Evolutionary conservation across 2,888 invertebrate genomes (phyloP), one percentile per base, ranked within the genome.

Genomic region (Agriopis leucophaearia): DNA sequence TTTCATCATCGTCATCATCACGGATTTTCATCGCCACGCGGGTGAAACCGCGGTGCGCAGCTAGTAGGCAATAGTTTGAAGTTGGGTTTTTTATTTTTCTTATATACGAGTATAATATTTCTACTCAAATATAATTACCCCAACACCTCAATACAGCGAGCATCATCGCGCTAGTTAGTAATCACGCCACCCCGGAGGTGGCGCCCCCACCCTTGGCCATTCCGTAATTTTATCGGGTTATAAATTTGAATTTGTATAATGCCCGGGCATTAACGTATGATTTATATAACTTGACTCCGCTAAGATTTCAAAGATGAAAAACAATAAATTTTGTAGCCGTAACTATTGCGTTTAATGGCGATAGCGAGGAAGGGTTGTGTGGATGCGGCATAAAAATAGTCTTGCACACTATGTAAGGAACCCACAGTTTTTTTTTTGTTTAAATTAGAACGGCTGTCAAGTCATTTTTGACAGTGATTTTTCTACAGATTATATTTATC

Each of bases 241-340:
- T 94, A 94, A 94, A 94, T 94, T 94, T 94, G 92, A 94, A 93
- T 94, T 94, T 93, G 93, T 93, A 93, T 93, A 94, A 94, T 93
- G 91, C 92, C 76, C 81, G 75, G 84, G 94, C 92, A 94, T 94
- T 93, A 94, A 92, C 91, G 90, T 85, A 92, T 93, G 94, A 94
- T 94, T 94, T 94, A 94, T 94, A 88, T 87, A 91, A 92, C 90
- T 93, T 91, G 92, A 93, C 93, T 93, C 88, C 83, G 93, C 91
- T 93, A 93, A 93, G 94, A 94, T 94, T 92, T 94, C 92, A 91
- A 90, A 93, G 94, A 93, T 94, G 94, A 94, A 94, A 94, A 94
- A 94, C 93, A 93, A 94, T 93, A 94, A 94, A 94, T 94, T 93
- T 89, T 82, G 87, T 85, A 86, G 85, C 88, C 88, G 90, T 91